These are phyloP conservation scores for Digitonthophagus gazella DNA, from an alignment of 2,888 invertebrate species.

Conservation along the genomic window DNA sequence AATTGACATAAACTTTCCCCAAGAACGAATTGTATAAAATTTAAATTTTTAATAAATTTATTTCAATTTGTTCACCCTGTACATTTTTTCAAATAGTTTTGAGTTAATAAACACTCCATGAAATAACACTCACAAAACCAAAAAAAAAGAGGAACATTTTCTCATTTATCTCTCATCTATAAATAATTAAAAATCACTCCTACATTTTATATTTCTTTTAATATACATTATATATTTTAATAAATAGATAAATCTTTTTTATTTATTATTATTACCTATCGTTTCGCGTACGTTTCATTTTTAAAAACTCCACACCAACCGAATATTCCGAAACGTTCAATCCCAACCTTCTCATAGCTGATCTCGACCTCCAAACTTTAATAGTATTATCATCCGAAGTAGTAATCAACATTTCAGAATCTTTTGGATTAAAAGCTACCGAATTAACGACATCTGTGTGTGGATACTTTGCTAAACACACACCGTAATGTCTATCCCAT, in stretches of 20 bases:
- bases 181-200: too few relatives aligned
- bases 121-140: too few relatives aligned
- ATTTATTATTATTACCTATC: slow-evolving; percentile 19
- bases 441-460: slow-evolving; percentile 81
- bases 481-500: slow-evolving; percentile 83
- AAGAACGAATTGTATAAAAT: too few relatives aligned
- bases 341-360: slow-evolving; percentile 52
- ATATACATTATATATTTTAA: too few relatives aligned
- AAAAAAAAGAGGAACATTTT: too few relatives aligned
- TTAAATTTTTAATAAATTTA: too few relatives aligned
- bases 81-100: too few relatives aligned
- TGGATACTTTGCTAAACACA: slow-evolving; percentile 71
- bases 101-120: too few relatives aligned
- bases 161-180: too few relatives aligned
- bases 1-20: too few relatives aligned
- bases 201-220: too few relatives aligned
- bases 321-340: slow-evolving; percentile 48
- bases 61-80: too few relatives aligned
- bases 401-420: slow-evolving; percentile 78
- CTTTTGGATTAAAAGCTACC: slow-evolving; percentile 79
- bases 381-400: slow-evolving; percentile 79
- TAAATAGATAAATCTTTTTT: background rate
- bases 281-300: slow-evolving; percentile 15
- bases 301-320: slow-evolving; percentile 50
- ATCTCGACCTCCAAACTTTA: slow-evolving; percentile 61